These are phyloP conservation scores for Noctua janthina DNA, from an alignment of 2,888 invertebrate species.

Conservation along the genomic window DNA sequence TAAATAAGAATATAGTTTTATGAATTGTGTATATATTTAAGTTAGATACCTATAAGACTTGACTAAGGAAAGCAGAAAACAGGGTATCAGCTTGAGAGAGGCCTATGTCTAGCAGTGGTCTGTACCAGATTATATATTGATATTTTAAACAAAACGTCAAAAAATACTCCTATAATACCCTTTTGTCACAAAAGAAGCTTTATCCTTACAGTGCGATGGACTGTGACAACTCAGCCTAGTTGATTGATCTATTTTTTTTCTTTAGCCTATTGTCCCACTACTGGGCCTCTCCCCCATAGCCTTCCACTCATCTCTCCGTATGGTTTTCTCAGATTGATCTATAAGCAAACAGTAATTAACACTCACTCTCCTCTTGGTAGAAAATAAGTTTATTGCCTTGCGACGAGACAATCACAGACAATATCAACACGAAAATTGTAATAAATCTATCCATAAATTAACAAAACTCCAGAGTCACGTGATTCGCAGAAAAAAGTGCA, in stretches of 20 bases:
- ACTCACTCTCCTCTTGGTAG: not conserved
- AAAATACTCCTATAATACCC: not conserved
- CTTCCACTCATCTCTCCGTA: no score
- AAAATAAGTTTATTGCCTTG: no score
- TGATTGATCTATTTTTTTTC: not conserved
- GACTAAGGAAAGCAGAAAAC: not conserved
- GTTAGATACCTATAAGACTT: not conserved
- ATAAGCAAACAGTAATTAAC: not conserved
- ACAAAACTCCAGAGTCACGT: slow-evolving; percentile 14
- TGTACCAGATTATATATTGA: not conserved
- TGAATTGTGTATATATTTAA: not conserved
- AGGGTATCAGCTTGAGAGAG: not conserved
- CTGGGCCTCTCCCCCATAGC: no score
- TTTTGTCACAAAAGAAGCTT: not conserved
- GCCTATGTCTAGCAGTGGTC: not conserved
- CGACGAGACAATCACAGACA: not conserved
- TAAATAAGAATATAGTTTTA: not conserved
- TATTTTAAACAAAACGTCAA: not conserved
- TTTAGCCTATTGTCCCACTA: no score
- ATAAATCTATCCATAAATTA: slow-evolving; percentile 44
- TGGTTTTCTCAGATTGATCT: not conserved
- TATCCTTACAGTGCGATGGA: not conserved
- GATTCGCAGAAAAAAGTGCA: slow-evolving; percentile 34
- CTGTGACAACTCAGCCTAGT: not conserved
- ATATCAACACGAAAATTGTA: not conserved